These are phyloP conservation scores for Amiota mariae DNA, from an alignment of 2,888 invertebrate genomes.

Conservation along the genomic window DNA sequence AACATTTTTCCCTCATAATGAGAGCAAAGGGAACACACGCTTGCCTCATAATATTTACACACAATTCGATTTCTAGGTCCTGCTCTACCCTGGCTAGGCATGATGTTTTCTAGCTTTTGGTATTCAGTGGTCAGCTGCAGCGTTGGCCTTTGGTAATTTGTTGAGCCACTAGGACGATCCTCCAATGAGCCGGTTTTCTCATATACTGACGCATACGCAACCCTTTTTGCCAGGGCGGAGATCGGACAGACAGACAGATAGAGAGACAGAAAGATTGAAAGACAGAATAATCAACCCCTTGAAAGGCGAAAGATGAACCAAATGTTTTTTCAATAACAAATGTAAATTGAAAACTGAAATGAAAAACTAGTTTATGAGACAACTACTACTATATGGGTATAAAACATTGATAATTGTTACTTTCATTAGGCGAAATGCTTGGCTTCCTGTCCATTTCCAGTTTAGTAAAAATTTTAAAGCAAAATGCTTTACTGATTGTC, in stretches of 20 bases:
- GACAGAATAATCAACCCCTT: conserved; percentile 17
- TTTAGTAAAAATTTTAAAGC: too few relatives aligned
- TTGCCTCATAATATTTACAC: conserved; percentile 69
- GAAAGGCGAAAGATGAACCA: conserved; percentile 29
- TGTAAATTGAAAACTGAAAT: neutral
- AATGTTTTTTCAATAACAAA: conserved; percentile 28
- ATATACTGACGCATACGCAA: conserved; percentile 1
- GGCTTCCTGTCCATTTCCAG: too few relatives aligned
- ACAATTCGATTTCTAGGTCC: conserved; percentile 43
- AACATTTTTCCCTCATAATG: conserved; percentile 46
- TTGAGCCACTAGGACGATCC: conserved; percentile 44
- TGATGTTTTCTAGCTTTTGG: neutral
- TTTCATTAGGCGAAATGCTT: too few relatives aligned
- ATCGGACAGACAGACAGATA: neutral
- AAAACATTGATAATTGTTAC: too few relatives aligned
- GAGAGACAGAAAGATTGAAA: too few relatives aligned
- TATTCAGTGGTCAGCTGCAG: conserved; percentile 58
- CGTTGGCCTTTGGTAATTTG: conserved; percentile 69
- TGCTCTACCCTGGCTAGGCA: conserved; percentile 40
- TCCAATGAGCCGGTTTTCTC: conserved; percentile 27
- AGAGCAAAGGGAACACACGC: conserved; percentile 63
- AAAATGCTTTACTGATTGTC: too few relatives aligned
- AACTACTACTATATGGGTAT: neutral
- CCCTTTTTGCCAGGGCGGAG: conserved; percentile 10
- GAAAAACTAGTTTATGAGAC: conserved; percentile 13